phyloP scores from a whole-genome alignment of 2,113 vertebrate species.

The Cyanoderma ruficeps region DNA sequence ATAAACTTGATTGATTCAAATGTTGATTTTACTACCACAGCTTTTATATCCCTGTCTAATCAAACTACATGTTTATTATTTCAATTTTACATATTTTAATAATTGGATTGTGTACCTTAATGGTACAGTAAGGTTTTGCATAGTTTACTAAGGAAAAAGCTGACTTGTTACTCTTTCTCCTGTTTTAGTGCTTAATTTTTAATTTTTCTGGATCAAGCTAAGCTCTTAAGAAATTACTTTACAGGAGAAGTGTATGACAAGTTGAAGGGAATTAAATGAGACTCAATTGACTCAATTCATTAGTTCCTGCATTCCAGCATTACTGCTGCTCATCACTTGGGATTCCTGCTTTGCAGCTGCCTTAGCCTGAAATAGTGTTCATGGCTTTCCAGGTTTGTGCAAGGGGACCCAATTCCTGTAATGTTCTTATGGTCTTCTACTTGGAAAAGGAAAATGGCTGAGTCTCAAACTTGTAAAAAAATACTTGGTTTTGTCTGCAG shows the following conservation, averaged over 20 bases:
- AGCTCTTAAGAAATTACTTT: constrained; percentile 29
- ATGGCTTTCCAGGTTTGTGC: not conserved
- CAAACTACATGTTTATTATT: constrained; percentile 62
- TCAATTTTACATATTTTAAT: constrained; percentile 57
- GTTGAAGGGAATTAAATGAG: constrained; percentile 18
- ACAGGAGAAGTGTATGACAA: not conserved
- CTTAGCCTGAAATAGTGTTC: not conserved
- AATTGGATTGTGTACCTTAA: constrained; percentile 64
- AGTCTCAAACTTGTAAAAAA: not conserved
- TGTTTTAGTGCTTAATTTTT: constrained; percentile 33
- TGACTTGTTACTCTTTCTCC: constrained; percentile 49
- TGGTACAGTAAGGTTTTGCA: constrained; percentile 15
- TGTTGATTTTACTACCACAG: constrained; percentile 55
- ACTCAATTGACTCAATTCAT: not conserved
- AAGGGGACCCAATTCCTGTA: not conserved
- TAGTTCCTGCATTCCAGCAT: not conserved
- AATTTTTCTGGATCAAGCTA: constrained; percentile 17
- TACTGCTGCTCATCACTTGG: not conserved
- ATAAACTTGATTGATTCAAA: constrained; percentile 61
- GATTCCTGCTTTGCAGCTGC: not conserved
- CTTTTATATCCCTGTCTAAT: constrained; percentile 65
- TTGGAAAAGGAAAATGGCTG: not conserved
- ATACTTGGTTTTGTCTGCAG: not conserved
- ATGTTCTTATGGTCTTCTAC: not conserved
- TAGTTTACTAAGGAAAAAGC: constrained; percentile 26